Base-by-base conservation (phyloP, 1,140 invertebrate genomes). In the Phocides pigmalion region DNA sequence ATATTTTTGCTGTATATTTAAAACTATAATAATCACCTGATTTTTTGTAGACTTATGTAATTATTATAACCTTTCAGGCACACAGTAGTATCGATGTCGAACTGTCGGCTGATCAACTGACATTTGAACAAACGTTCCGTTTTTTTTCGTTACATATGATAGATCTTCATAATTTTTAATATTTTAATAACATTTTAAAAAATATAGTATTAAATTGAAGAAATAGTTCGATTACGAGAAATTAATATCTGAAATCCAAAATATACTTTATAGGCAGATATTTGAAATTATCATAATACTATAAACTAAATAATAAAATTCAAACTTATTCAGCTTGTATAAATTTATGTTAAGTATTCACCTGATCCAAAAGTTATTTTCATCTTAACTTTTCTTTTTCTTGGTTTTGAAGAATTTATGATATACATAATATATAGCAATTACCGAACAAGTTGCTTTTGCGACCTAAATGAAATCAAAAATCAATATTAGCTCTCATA, bases 371-470 rank as follows among this genome's bases (percentile, higher is more conserved):
- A 25, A 25, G 46, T 5, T 14, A 12, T 3, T 15, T 28, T 28
- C 17, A 12, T 22, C 22, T 46, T 46, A 46, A 49, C 42, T 67
- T 37, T 67, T 35, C 35, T 53, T 68, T 64, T 74, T 72, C 49
- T 76, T 76, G 16, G 47, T 14, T 66, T 77, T 88, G 19, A 77
- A 79, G 8, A 83, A 68, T 64, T 83, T 86, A 22, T 73, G 66
- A 47, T 87, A 89, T 11, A 89, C 17, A 59, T 81, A 85, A 46
- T 76, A 75, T 28, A 76, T 3, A 1, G 84, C 84, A 15, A 76
- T 8, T n/a, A 82, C 47, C 4, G 74, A 75, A 44, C 76, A 68
- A 9, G 87, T 89, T 15, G 72, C 74, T 79, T 87, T 89, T 0
- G 84, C 72, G 37, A 81, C 82, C 87, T 89, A 62, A 12, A 28